A percentile compares a stretch with the other conserved stretches of the same genome.
phyloP scores from a whole-genome alignment of 1,140 invertebrate genomes.

The Brachionus sp. region DNA sequence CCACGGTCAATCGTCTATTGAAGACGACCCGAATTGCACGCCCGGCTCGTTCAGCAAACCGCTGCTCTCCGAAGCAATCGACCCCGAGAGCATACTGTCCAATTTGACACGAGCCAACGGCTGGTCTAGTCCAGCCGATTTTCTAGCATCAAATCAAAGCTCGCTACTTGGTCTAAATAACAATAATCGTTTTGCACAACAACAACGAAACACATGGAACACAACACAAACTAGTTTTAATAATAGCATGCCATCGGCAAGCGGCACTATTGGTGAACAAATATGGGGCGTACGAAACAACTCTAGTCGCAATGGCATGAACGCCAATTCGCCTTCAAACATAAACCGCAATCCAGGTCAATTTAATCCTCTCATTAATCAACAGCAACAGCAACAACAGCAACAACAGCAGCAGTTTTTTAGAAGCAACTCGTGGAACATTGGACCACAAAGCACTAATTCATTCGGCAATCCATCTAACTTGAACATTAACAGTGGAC shows the following conservation, averaged over 20 bases:
- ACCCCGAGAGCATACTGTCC: conserved; percentile 31
- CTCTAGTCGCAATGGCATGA: neutral
- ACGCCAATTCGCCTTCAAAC: neutral
- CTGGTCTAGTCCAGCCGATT: neutral
- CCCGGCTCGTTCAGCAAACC: conserved; percentile 40
- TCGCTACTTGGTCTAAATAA: neutral
- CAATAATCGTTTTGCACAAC: neutral
- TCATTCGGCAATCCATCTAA: neutral
- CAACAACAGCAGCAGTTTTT: conserved; percentile 7
- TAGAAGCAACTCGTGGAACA: conserved; percentile 16
- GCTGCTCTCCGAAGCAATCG: conserved; percentile 13
- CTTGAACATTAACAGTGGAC: neutral
- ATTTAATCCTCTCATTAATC: neutral
- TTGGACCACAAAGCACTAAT: neutral
- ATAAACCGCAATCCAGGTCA: neutral
- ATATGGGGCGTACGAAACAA: conserved; percentile 7
- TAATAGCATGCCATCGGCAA: neutral
- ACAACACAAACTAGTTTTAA: neutral
- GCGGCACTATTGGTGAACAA: conserved; percentile 21
- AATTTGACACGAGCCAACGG: neutral
- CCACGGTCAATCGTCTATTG: neutral
- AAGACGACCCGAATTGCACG: conserved; percentile 43
- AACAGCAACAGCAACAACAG: neutral
- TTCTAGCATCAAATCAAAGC: neutral
- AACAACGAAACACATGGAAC: neutral